A percentile compares a stretch with the other conserved stretches of the same genome.
phyloP scores from a whole-genome alignment of 2,888 invertebrate species.

The Drosophila fungiperda region DNA sequence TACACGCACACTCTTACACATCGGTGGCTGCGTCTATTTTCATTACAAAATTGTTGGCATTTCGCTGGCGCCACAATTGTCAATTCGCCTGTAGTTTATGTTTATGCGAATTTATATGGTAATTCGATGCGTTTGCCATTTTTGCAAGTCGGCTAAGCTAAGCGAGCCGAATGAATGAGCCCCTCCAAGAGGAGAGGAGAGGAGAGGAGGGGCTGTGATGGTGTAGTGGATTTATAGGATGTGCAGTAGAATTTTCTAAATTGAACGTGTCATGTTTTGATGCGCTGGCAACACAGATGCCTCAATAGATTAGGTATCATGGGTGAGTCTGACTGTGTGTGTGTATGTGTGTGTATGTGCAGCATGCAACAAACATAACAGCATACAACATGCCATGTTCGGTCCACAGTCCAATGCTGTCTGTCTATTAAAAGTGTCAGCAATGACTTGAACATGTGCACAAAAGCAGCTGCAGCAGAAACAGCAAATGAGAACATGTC shows the following conservation, averaged over 20 bases:
- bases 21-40: slow-evolving; percentile 55
- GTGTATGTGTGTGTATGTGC: slow-evolving; percentile 34
- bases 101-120: slow-evolving; percentile 74
- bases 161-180: slow-evolving; percentile 36
- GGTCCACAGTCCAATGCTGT: slow-evolving; percentile 46
- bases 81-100: slow-evolving; percentile 78
- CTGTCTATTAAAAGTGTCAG: slow-evolving; percentile 76
- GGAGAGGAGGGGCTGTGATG: not conserved
- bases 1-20: slow-evolving; percentile 1
- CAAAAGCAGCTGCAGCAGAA: slow-evolving; percentile 21
- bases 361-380: slow-evolving; percentile 42
- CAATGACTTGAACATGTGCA: slow-evolving; percentile 56
- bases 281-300: slow-evolving; percentile 69
- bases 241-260: slow-evolving; percentile 50
- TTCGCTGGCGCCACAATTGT: slow-evolving; percentile 70
- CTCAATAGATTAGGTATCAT: slow-evolving; percentile 76
- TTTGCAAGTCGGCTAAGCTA: slow-evolving; percentile 40
- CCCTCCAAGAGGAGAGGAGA: not conserved
- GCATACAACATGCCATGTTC: slow-evolving; percentile 26
- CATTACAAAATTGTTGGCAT: slow-evolving; percentile 75
- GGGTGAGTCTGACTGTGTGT: slow-evolving; percentile 19
- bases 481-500: slow-evolving; percentile 58
- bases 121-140: slow-evolving; percentile 58
- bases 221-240: slow-evolving; percentile 8
- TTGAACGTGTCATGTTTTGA: slow-evolving; percentile 70